Evolutionary conservation across 2,113 vertebrate genomes (phyloP).

Genomic region (Thermophis baileyi): DNA sequence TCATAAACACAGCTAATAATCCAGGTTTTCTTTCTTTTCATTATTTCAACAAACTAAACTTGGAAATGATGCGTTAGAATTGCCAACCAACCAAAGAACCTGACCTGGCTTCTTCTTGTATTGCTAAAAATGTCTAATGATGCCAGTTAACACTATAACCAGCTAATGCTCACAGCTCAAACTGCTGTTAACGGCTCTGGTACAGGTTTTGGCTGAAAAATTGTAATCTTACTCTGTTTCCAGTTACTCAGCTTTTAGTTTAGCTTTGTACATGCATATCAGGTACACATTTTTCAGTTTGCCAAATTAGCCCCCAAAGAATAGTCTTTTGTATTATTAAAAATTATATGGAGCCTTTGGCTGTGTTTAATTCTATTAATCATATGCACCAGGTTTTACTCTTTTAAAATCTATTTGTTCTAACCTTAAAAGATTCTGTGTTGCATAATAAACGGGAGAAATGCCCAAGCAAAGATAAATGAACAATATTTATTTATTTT

Average conservation of each 20-base stretch:
- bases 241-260: background rate
- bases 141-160: background rate
- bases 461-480: background rate
- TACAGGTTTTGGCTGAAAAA: background rate
- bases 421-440: background rate
- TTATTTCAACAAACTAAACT: background rate
- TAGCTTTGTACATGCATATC: background rate
- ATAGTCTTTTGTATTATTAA: background rate
- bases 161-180: background rate
- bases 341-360: background rate
- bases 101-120: background rate
- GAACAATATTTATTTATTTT: too few species aligned
- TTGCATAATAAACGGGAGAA: background rate
- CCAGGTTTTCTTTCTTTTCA: slow-evolving; percentile 23
- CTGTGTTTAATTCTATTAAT: background rate
- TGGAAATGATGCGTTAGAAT: background rate
- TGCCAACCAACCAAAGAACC: slow-evolving; percentile 1
- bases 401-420: background rate
- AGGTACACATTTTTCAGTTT: background rate
- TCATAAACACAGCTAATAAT: slow-evolving; percentile 49
- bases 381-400: background rate
- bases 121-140: background rate
- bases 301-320: background rate
- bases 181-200: background rate
- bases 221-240: background rate